phyloP scores from a whole-genome alignment of 2,113 vertebrate genomes.

The Xenopus borealis region DNA sequence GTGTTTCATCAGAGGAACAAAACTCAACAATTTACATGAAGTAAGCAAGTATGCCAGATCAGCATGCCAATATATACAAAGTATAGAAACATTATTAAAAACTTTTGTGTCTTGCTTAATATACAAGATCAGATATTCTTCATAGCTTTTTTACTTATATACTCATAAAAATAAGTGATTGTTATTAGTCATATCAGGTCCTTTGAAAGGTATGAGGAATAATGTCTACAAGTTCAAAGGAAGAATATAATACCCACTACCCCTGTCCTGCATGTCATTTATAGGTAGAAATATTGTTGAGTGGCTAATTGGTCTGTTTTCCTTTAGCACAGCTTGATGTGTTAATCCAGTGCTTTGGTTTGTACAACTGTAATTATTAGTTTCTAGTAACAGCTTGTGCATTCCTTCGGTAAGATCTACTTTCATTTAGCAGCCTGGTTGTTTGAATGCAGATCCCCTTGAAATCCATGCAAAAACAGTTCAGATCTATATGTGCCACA shows the following conservation, averaged over 20 bases:
- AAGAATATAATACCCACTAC: neutral
- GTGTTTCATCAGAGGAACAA: no score
- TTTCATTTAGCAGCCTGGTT: constrained; percentile 21
- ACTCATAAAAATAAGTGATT: no score
- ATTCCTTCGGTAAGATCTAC: constrained; percentile 31
- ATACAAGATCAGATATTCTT: no score
- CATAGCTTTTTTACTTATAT: no score
- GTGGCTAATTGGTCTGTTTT: constrained; percentile 20
- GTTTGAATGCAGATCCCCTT: constrained; percentile 37
- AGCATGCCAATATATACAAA: no score
- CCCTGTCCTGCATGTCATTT: neutral
- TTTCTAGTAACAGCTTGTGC: constrained; percentile 23
- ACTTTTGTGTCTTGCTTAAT: no score
- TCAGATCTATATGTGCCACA: constrained; percentile 30
- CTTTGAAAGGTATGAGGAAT: neutral
- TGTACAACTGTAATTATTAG: constrained; percentile 39
- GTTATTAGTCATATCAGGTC: neutral
- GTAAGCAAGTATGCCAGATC: no score
- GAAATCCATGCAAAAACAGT: constrained; percentile 30
- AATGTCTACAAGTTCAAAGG: neutral
- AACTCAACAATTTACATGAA: no score
- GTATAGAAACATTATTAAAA: no score
- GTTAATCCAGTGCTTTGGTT: constrained; percentile 35
- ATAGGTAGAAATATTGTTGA: constrained; percentile 25
- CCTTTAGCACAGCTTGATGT: constrained; percentile 20